phyloP scores from a whole-genome alignment of 2,888 invertebrate species.

The Ochropleura plecta region DNA sequence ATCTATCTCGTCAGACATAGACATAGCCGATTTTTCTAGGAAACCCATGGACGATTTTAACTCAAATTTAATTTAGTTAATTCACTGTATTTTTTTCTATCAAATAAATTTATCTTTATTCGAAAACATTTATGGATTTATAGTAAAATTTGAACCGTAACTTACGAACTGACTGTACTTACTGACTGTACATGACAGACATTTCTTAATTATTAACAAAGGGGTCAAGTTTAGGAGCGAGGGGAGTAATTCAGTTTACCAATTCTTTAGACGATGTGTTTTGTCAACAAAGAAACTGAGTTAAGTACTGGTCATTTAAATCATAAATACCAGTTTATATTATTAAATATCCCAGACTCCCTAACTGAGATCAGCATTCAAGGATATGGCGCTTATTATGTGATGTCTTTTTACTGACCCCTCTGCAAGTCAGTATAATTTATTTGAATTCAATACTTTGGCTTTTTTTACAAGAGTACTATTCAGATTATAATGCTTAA shows the following conservation, averaged over 20 bases:
- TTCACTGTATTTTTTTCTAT: too few species aligned
- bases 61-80: too few species aligned
- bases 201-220: background rate
- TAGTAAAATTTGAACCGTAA: too few species aligned
- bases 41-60: too few species aligned
- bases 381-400: conserved; percentile 42
- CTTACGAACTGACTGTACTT: too few species aligned
- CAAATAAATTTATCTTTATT: too few species aligned
- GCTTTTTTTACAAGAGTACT: conserved; percentile 7
- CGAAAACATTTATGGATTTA: too few species aligned
- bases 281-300: conserved; percentile 19
- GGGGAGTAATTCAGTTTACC: conserved; percentile 7
- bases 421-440: background rate
- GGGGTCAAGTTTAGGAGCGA: conserved; percentile 5
- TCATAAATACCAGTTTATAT: conserved; percentile 12
- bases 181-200: too few species aligned
- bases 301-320: conserved; percentile 31
- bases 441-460: conserved; percentile 27
- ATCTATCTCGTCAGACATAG: too few species aligned
- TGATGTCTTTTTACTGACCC: conserved; percentile 8
- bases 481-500: conserved; percentile 5
- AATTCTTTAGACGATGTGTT: conserved; percentile 9
- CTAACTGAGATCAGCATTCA: conserved; percentile 20
- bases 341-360: conserved; percentile 12
- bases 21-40: too few species aligned